A percentile compares a stretch with the other conserved stretches of the same genome.
Conservation (phyloP, 2,113 vertebrate genomes). For the Orthochromis malagaraziensis region DNA sequence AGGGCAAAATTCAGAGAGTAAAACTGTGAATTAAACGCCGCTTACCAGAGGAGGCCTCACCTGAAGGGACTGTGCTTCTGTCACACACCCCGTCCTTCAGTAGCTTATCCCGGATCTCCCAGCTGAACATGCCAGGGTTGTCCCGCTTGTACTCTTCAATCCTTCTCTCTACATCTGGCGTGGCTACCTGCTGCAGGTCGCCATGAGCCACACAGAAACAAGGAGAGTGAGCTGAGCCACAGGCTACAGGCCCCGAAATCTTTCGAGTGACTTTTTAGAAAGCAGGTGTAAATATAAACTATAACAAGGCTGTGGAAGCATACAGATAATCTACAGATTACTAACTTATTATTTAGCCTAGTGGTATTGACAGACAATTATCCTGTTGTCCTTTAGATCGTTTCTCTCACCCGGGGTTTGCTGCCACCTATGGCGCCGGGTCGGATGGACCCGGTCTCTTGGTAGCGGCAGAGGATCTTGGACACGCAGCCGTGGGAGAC, state of each 20-base stretch:
- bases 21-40: conserved; percentile 5
- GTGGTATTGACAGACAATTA: background rate
- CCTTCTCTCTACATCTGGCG: conserved; percentile 93
- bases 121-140: conserved; percentile 95
- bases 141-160: conserved; percentile 96
- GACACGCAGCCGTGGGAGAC: conserved; percentile 96
- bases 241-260: background rate
- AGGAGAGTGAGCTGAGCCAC: background rate
- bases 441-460: conserved; percentile 94
- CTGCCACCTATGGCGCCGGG: conserved; percentile 96
- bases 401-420: conserved; percentile 88
- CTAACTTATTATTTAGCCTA: background rate
- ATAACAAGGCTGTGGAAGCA: background rate
- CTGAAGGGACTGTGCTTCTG: conserved; percentile 93
- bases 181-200: conserved; percentile 90
- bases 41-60: conserved; percentile 84
- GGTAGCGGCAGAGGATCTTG: conserved; percentile 96
- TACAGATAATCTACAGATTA: background rate
- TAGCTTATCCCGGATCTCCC: conserved; percentile 94
- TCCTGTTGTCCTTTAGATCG: background rate
- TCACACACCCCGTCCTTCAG: conserved; percentile 95
- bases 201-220: background rate
- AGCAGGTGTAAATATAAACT: background rate
- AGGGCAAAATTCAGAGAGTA: background rate
- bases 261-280: background rate